Percentiles rank a stretch among this genome's conserved stretches.
Evolutionary conservation across 2,797 vertebrate species (phyloP).

Genomic region (Centroberyx gerrardi): DNA sequence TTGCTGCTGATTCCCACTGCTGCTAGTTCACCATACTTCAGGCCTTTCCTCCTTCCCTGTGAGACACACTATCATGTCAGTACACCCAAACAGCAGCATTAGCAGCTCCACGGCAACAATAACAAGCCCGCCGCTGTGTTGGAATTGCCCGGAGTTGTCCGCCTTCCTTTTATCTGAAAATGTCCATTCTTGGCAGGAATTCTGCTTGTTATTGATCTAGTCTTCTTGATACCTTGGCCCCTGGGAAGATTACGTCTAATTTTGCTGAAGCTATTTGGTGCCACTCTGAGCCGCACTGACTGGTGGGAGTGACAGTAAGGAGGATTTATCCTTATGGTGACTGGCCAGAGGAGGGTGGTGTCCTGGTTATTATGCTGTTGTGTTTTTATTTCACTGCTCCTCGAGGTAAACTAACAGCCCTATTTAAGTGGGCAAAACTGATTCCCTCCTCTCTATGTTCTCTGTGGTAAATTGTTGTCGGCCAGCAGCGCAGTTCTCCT

Average conservation of each 20-base stretch:
- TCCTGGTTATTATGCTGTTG: conserved; percentile 49
- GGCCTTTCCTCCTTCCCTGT: conserved; percentile 10
- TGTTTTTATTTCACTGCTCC: conserved; percentile 52
- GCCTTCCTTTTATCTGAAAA: conserved; percentile 49
- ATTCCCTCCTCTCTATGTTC: background rate
- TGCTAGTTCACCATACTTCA: conserved; percentile 5
- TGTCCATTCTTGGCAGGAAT: conserved; percentile 55
- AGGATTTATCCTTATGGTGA: conserved; percentile 64
- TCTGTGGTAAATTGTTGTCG: conserved; percentile 3
- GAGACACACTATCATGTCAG: conserved; percentile 30
- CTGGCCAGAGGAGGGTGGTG: conserved; percentile 41
- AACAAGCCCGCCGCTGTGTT: conserved; percentile 35
- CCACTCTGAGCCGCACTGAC: conserved; percentile 40
- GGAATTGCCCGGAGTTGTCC: conserved; percentile 51
- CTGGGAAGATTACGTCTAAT: conserved; percentile 68
- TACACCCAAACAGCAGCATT: conserved; percentile 32
- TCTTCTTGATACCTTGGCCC: conserved; percentile 50
- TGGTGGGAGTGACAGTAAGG: conserved; percentile 51
- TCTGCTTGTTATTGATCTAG: conserved; percentile 70
- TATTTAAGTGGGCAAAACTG: conserved; percentile 48
- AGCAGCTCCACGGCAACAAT: conserved; percentile 34
- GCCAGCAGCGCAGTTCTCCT: conserved; percentile 14
- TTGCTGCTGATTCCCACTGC: conserved; percentile 8
- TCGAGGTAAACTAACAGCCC: conserved; percentile 57
- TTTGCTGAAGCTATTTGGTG: conserved; percentile 32